Conservation (phyloP, 2,113 vertebrate genomes). For the Crotalus horridus region DNA sequence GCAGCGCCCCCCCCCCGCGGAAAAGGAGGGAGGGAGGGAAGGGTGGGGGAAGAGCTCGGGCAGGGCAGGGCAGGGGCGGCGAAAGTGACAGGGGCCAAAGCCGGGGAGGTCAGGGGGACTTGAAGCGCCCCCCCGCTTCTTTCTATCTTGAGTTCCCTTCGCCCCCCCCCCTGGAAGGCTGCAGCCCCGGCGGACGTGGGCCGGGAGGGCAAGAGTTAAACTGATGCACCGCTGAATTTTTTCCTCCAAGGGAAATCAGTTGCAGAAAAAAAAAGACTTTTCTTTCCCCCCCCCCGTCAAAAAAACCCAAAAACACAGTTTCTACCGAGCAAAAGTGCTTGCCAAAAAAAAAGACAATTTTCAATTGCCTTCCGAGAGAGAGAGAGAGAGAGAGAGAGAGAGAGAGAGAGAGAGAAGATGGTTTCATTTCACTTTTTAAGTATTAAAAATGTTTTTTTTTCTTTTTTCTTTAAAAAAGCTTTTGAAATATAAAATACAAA, state of each 20-base stretch:
- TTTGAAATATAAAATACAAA: neutral
- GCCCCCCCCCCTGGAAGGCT: neutral
- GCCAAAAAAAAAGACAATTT: neutral
- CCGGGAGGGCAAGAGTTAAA: conserved; percentile 37
- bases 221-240: conserved; percentile 23
- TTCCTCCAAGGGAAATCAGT: neutral
- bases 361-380: neutral
- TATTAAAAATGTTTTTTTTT: neutral
- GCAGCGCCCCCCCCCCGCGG: no score
- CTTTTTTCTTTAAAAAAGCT: neutral
- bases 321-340: neutral
- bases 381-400: neutral
- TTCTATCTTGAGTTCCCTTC: no score
- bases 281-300: no score
- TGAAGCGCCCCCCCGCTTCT: no score
- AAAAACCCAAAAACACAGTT: neutral
- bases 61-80: no score
- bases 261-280: neutral
- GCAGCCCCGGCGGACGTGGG: neutral
- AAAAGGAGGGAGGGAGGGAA: neutral
- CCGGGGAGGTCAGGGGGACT: conserved; percentile 2
- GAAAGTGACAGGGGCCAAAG: conserved; percentile 32
- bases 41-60: no score
- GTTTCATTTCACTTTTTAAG: neutral
- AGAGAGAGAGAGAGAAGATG: neutral